Evolutionary conservation across 1,140 invertebrate genomes (phyloP).

Genomic region (Cepaea nemoralis): DNA sequence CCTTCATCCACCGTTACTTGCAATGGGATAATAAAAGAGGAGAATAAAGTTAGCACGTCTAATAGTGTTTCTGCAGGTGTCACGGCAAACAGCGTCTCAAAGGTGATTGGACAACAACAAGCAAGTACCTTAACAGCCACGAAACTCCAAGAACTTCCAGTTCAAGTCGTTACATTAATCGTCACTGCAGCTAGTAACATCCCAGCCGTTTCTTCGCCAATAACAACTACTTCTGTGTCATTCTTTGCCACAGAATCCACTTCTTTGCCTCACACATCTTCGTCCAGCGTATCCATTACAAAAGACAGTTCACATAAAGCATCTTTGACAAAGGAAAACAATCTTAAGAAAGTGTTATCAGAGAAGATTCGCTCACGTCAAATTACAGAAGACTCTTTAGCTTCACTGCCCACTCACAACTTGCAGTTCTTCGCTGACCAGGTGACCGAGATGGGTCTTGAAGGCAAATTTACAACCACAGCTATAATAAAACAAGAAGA

Average conservation of each 20-base stretch:
- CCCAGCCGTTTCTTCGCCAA: too few species aligned
- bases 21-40: neutral
- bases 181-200: neutral
- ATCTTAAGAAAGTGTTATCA: conserved; percentile 29
- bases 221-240: too few species aligned
- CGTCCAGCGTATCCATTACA: neutral
- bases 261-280: neutral
- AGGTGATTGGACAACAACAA: too few species aligned
- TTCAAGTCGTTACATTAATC: neutral
- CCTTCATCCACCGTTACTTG: neutral
- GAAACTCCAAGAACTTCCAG: too few species aligned
- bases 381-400: neutral
- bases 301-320: neutral
- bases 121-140: too few species aligned
- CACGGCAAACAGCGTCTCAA: neutral
- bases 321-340: conserved; percentile 19
- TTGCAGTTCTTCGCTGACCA: conserved; percentile 32
- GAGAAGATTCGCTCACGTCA: conserved; percentile 37
- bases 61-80: neutral
- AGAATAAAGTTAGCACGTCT: neutral
- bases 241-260: too few species aligned
- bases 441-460: neutral
- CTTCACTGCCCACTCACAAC: conserved; percentile 17
- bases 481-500: conserved; percentile 29
- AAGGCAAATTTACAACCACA: neutral